Evolutionary conservation across 2,888 invertebrate species (phyloP).

Genomic region (Sympetrum striolatum): DNA sequence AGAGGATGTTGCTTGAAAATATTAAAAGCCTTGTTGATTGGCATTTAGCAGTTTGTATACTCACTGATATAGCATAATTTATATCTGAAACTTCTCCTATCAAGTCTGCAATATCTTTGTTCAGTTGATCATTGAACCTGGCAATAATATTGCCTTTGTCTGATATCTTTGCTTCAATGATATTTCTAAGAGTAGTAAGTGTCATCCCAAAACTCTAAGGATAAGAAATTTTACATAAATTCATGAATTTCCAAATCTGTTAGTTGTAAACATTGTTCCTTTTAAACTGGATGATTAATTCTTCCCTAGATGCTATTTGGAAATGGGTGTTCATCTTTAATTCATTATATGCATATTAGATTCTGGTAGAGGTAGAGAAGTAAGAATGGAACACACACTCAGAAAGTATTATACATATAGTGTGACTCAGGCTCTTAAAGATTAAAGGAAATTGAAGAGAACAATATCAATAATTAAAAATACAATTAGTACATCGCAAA

Average conservation of each 20-base stretch:
- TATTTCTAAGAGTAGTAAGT: conserved; percentile 69
- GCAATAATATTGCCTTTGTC: conserved; percentile 73
- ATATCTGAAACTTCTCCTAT: conserved; percentile 76
- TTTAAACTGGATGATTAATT: background rate
- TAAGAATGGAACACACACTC: too few species aligned
- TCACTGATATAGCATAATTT: conserved; percentile 74
- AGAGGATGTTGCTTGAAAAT: background rate
- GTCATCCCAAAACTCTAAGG: conserved; percentile 66
- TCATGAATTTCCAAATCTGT: background rate
- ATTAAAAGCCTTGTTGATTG: background rate
- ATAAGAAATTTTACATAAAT: background rate
- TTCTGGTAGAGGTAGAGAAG: too few species aligned
- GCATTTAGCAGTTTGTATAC: conserved; percentile 46
- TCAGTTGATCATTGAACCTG: conserved; percentile 75
- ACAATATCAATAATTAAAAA: too few species aligned
- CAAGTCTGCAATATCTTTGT: conserved; percentile 77
- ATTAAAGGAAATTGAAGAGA: too few species aligned
- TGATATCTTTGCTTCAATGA: conserved; percentile 73
- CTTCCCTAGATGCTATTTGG: too few species aligned
- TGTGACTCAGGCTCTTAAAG: too few species aligned
- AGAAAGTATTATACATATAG: too few species aligned
- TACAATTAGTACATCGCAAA: too few species aligned
- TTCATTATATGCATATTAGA: too few species aligned
- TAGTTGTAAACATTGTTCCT: background rate
- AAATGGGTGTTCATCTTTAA: too few species aligned